phyloP scores from a whole-genome alignment of 2,888 invertebrate species.

The Lycophotia porphyrea region DNA sequence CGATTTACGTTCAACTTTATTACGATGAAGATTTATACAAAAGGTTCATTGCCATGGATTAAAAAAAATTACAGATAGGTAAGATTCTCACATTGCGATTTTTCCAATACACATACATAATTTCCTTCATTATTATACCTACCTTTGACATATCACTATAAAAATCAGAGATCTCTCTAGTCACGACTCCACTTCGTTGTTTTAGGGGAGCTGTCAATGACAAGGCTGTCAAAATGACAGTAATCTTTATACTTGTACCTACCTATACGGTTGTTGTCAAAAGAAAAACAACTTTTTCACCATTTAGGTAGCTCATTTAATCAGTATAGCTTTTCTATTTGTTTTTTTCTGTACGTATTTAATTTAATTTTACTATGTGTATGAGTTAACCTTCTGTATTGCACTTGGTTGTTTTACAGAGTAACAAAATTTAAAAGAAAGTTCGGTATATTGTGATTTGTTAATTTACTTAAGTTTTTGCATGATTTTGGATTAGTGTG shows the following conservation, averaged over 20 bases:
- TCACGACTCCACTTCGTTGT: background rate
- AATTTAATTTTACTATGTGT: background rate
- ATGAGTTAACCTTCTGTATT: conserved; percentile 3
- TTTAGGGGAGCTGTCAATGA: background rate
- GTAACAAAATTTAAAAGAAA: background rate
- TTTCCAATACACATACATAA: too few relatives aligned
- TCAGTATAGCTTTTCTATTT: background rate
- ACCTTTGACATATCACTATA: background rate
- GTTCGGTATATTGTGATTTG: background rate
- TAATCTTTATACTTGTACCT: background rate
- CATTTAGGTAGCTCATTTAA: background rate
- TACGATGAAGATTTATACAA: background rate
- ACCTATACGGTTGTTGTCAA: background rate
- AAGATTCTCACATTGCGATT: too few relatives aligned
- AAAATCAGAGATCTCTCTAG: background rate
- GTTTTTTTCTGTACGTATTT: too few relatives aligned
- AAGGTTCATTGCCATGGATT: conserved; percentile 9
- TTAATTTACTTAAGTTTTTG: conserved; percentile 1
- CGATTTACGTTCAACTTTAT: conserved; percentile 44
- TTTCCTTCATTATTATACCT: background rate
- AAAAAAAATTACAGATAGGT: too few relatives aligned
- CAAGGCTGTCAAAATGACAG: background rate
- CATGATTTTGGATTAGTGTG: background rate
- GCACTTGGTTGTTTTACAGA: background rate
- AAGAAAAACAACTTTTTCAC: background rate